Base-by-base conservation (phyloP, 30 jellyfish, hydroid and myxozoan species). In the Hydractinia echinata region DNA sequence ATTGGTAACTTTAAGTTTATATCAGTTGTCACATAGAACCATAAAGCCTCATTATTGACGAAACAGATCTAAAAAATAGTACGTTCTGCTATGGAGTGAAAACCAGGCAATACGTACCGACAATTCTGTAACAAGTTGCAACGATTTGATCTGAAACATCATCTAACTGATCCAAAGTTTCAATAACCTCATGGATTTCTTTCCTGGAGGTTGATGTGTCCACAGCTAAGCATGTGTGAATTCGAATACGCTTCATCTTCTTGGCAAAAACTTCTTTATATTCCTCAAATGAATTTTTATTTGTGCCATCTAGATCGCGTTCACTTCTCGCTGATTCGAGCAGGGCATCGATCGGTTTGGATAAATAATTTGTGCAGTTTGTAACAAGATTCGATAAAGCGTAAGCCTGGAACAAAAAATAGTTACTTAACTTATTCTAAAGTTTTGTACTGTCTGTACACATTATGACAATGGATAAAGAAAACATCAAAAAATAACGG, bases 241-340 rank as follows among this genome's bases (percentile, higher is more conserved):
- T 20, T 55, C 66, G 81, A 50, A 71, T 50, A 7, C 81, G 81
- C 66, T 71, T 58, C 81, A 71, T 71, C 51, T 71, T 71, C 74
- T 64, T 64, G 0, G 18, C 7, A 51, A 64, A 64, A 6, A 64
- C 39, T 6, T 64, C 74, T 2, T 64, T 13, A 13, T 64, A 64
- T 64, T 44, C 10, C 16, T 64, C 74, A 30, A 30, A 30, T 0
- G 44, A 30, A 0, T 30, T 2, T 30, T 1, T 30, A 30, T 30
- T 30, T 30, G 44, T 1, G 44, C 44, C 44, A 6, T 44, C 19
- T 7, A 64, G 74, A 64, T 64, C 18, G 51, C 39, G 6, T 64
- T 64, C 74, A 64, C 74, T 64, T 64, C 74, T 7, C 7, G 39
- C 18, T 64, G 74, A 64, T 64, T 64, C 39, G 9, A 64, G 19